A percentile compares a stretch with the other conserved stretches of the same genome.
phyloP scores from a whole-genome alignment of 2,888 invertebrate species.

The Candidula unifasciata region DNA sequence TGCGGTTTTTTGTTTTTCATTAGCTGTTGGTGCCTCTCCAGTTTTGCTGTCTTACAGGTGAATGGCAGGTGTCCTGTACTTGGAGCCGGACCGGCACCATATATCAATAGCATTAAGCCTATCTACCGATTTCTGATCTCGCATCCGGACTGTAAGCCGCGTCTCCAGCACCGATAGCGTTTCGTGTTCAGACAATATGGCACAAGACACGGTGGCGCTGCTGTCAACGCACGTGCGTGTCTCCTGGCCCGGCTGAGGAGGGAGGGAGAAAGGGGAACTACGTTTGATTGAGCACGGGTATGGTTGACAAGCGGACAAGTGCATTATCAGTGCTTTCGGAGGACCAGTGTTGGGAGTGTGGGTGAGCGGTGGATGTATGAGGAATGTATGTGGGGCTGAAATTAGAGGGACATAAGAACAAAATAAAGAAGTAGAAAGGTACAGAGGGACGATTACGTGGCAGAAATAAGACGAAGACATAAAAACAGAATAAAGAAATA shows the following conservation, averaged over 20 bases:
- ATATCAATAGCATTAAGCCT: no score
- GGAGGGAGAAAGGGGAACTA: background rate
- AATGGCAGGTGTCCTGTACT: no score
- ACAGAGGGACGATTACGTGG: no score
- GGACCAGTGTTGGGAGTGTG: background rate
- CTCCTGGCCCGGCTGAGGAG: slow-evolving; percentile 1
- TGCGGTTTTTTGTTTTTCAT: no score
- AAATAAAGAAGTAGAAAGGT: background rate
- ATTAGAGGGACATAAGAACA: background rate
- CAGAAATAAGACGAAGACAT: no score
- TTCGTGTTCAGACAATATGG: slow-evolving; percentile 32
- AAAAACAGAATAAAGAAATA: background rate
- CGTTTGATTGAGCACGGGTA: slow-evolving; percentile 22
- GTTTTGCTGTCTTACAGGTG: no score
- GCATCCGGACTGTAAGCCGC: slow-evolving; percentile 12
- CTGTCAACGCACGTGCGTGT: slow-evolving; percentile 29
- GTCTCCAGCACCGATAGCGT: background rate
- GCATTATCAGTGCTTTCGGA: background rate
- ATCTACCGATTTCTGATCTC: background rate
- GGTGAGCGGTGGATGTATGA: background rate
- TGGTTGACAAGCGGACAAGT: background rate
- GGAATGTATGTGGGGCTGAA: background rate
- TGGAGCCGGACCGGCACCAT: no score
- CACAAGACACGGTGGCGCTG: slow-evolving; percentile 39
- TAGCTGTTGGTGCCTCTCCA: no score